Evolutionary conservation across 2,888 invertebrate genomes (phyloP), one percentile per base, ranked within the genome.

Genomic region (Melinaea marsaeus): DNA sequence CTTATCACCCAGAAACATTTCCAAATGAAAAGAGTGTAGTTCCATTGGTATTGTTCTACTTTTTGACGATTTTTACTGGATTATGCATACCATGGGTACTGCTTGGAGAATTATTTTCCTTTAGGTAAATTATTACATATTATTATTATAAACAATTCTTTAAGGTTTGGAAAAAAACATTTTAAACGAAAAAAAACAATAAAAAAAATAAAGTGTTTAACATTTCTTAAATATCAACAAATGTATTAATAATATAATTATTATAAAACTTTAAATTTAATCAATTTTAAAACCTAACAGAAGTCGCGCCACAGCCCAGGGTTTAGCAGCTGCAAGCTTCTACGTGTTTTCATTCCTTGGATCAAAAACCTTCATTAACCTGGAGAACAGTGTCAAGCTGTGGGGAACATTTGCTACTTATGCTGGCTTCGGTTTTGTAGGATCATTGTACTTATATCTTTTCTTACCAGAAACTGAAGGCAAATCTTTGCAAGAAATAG

Each of bases 391-490:
- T 13, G 73, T 90, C 4, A 81, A 83, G 34, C 76, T 92, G 0
- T 87, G 88, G 74, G 92, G 92, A 2, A 79, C 91, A 0, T 91
- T 92, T 68, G 90, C 87, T 5, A 78, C 91, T 0, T 92, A 92
- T 71, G 88, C 92, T 3, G 74, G 70, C 1, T 85, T 91, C 55
- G 86, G 86, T 13, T 83, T 87, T 56, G 57, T 85, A 0, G 92
- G 92, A 37, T 83, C 91, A 2, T 71, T 92, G 7, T 91, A 88
- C 66, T 78, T 92, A 3, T 92, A 91, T 75, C 89, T 91, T 73
- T 86, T 85, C 64, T 74, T 92, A 66, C 92, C 92, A 45, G 92
- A 93, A 76, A 92, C 93, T 0, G 92, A 93, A 81, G 91, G 91
- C 0, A 89, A 85, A 61, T 79, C 85, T 0, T 79, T 92, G 11